Conservation (phyloP, 2,797 vertebrate genomes). For the Urosaurus nigricauda region DNA sequence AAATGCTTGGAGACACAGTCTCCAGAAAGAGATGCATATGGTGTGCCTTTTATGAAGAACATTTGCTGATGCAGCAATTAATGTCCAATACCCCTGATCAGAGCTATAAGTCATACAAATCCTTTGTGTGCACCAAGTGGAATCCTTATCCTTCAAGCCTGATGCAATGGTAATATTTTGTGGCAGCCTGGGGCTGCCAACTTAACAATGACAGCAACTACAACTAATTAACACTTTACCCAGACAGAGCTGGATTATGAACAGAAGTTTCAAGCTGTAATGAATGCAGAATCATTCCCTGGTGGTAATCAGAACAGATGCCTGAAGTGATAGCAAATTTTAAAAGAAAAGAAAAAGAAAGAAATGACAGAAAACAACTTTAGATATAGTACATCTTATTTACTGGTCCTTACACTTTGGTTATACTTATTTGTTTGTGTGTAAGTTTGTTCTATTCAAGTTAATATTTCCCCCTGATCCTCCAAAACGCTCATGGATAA, state of each 20-base stretch:
- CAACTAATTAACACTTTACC: constrained; percentile 53
- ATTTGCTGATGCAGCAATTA: constrained; percentile 35
- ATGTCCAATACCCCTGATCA: constrained; percentile 31
- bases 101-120: constrained; percentile 39
- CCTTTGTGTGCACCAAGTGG: constrained; percentile 22
- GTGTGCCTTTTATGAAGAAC: constrained; percentile 9
- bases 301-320: constrained; percentile 42
- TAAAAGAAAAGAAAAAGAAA: background rate
- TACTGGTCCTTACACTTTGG: constrained; percentile 24
- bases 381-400: background rate
- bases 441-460: background rate
- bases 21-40: constrained; percentile 45
- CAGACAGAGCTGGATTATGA: constrained; percentile 35
- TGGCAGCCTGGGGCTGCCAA: constrained; percentile 30
- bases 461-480: background rate
- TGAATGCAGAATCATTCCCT: constrained; percentile 34
- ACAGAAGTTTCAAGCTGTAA: constrained; percentile 30
- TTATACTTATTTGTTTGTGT: constrained; percentile 17
- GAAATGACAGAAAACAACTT: constrained; percentile 9
- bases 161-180: constrained; percentile 22
- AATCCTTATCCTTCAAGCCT: background rate
- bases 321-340: constrained; percentile 46
- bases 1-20: constrained; percentile 15
- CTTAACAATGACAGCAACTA: constrained; percentile 41
- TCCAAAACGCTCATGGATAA: constrained; percentile 11